Conservation (phyloP, 2,113 vertebrate genomes). For the Daboia siamensis region DNA sequence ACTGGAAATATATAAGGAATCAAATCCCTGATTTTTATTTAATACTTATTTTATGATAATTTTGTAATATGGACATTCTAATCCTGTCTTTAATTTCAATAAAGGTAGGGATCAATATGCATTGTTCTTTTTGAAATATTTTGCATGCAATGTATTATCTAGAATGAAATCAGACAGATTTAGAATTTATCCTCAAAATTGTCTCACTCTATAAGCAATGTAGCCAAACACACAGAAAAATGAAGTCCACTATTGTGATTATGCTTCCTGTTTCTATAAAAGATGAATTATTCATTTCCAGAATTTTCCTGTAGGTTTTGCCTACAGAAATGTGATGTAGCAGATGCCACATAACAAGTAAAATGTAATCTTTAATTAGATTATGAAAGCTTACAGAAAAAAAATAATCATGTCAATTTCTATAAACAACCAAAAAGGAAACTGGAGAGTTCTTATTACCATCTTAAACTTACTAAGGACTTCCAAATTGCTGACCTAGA, state of each 20-base stretch:
- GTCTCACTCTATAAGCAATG: neutral
- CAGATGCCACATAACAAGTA: neutral
- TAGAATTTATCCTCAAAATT: neutral
- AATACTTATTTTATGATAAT: neutral
- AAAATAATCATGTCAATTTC: rapidly evolving
- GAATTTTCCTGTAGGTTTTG: neutral
- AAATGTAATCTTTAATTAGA: neutral
- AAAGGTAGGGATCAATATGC: neutral
- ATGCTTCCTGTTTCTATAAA: neutral
- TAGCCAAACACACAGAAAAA: neutral
- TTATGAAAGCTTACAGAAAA: neutral
- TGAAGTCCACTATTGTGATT: neutral
- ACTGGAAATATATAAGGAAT: neutral
- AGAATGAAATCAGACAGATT: neutral
- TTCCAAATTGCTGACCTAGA: conserved; percentile 43
- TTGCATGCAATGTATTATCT: neutral
- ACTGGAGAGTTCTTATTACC: neutral
- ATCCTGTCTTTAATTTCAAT: neutral
- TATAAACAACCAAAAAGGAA: neutral
- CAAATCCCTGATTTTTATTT: neutral
- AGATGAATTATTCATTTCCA: neutral
- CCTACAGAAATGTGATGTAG: neutral
- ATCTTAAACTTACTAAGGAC: conserved; percentile 28
- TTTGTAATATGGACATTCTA: neutral
- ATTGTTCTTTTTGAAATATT: neutral